Conservation (phyloP, 1,140 invertebrate species). For the Battus philenor region DNA sequence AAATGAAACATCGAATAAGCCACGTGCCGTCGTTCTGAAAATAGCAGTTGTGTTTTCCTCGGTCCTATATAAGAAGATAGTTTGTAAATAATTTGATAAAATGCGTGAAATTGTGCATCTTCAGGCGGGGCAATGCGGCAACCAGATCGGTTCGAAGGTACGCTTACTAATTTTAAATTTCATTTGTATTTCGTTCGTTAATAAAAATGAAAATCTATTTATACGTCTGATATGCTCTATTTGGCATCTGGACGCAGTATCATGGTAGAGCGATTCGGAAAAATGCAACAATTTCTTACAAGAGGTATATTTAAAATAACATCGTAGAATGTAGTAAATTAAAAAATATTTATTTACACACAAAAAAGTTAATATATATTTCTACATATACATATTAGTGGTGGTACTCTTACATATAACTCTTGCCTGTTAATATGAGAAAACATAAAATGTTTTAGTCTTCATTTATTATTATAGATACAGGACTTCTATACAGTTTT, state of each 20-base stretch:
- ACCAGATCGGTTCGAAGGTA: conserved; percentile 97
- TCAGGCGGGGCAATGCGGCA: conserved; percentile 95
- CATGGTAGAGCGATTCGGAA: conserved; percentile 18
- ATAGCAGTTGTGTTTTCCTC: conserved; percentile 5
- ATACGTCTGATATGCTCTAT: conserved; percentile 29
- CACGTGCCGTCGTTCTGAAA: conserved; percentile 11
- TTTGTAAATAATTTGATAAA: conserved; percentile 41
- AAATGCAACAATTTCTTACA: neutral
- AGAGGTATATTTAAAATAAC: too few relatives aligned
- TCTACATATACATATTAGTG: too few relatives aligned
- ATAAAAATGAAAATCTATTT: conserved; percentile 33
- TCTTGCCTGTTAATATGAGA: too few relatives aligned
- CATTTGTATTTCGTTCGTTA: conserved; percentile 32
- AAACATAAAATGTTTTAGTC: too few relatives aligned
- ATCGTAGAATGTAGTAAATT: too few relatives aligned
- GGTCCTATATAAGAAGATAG: neutral
- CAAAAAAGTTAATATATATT: too few relatives aligned
- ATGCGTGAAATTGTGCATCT: conserved; percentile 97
- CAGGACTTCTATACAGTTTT: too few relatives aligned
- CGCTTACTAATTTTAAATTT: conserved; percentile 34
- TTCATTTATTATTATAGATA: too few relatives aligned
- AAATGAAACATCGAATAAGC: conserved; percentile 7
- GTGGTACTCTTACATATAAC: too few relatives aligned
- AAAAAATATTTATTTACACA: too few relatives aligned
- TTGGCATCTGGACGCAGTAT: conserved; percentile 18